phyloP scores from a whole-genome alignment of 1,140 invertebrate species.

The Drosophila obscura region DNA sequence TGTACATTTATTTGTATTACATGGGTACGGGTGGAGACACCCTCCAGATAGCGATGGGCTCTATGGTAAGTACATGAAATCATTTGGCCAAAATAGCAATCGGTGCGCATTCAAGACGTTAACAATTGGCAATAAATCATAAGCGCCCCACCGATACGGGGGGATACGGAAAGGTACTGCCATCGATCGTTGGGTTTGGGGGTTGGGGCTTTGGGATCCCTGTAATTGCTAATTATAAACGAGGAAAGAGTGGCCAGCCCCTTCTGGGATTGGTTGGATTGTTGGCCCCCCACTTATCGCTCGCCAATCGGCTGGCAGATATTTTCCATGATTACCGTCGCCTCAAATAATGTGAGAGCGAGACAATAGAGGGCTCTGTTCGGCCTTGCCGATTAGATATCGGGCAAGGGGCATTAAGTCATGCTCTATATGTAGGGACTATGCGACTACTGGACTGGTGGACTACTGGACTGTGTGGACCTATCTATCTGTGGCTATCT shows the following conservation, averaged over 20 bases:
- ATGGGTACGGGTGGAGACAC: too few relatives aligned
- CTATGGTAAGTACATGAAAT: conserved; percentile 40
- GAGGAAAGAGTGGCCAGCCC: conserved; percentile 1
- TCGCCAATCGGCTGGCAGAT: conserved; percentile 31
- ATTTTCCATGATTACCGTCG: conserved; percentile 6
- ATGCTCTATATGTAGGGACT: conserved; percentile 21
- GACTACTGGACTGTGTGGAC: too few relatives aligned
- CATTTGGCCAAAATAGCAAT: conserved; percentile 68
- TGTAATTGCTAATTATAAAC: conserved; percentile 74
- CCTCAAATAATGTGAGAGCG: not conserved
- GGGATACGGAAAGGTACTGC: conserved; percentile 10
- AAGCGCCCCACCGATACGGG: conserved; percentile 43
- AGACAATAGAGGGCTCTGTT: conserved; percentile 6
- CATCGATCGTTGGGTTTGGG: conserved; percentile 18
- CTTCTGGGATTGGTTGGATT: conserved; percentile 23
- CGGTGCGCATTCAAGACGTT: conserved; percentile 64
- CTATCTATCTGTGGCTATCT: too few relatives aligned
- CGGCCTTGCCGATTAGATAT: conserved; percentile 25
- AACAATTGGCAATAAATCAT: conserved; percentile 57
- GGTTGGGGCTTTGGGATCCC: conserved; percentile 1
- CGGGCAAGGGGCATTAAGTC: conserved; percentile 15
- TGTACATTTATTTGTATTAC: too few relatives aligned
- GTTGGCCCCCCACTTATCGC: conserved; percentile 25
- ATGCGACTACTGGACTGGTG: not conserved
- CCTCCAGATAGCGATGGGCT: too few relatives aligned